Evolutionary conservation across 2,113 vertebrate species (phyloP), one percentile per base, ranked within the genome.

Genomic region (Phrynosoma platyrhinos): DNA sequence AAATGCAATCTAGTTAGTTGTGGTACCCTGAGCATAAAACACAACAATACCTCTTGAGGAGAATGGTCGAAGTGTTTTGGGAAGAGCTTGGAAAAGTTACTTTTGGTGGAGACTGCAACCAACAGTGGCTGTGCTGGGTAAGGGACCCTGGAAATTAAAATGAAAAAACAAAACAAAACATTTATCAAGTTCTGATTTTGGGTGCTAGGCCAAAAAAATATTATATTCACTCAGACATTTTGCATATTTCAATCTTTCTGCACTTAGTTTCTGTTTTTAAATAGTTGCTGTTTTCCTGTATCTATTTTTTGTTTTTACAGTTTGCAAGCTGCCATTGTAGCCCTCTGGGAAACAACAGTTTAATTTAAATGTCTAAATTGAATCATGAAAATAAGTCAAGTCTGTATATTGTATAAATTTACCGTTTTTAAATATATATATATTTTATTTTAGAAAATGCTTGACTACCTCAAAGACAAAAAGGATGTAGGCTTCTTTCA

Each of bases 401-500:
- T 79, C 53, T 27, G 27, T 79, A 53, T 30, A 47, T 7, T 47
- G 47, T 47, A 79, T 53, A 30, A 52, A 16, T 62, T 62, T 62
- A 18, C 58, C 18, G 58, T 18, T 62, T 62, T 62, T 62, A 4
- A 18, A 18, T 18, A 62, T 94, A 18, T 18, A 62, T 94, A 95
- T 93, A 0, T 93, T 93, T 95, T 25, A 14, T 91, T 90, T 64
- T 93, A 99, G 98, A 99, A 99, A 98, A 99, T 99, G 98, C 97
- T 99, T 89, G 98, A 98, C 94, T 99, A 99, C 92, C 97, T 99
- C 91, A 99, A 98, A 95, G 98, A 99, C 89, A 99, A 99, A 91
- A 99, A 99, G 91, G 98, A 99, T 13, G 98, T 99, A 78, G 98
- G 98, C 4, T 99, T 99, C 91, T 99, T 99, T 91, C 98, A 99